Evolutionary conservation across 2,797 vertebrate species (phyloP).

Genomic region (Melanogrammus aeglefinus): DNA sequence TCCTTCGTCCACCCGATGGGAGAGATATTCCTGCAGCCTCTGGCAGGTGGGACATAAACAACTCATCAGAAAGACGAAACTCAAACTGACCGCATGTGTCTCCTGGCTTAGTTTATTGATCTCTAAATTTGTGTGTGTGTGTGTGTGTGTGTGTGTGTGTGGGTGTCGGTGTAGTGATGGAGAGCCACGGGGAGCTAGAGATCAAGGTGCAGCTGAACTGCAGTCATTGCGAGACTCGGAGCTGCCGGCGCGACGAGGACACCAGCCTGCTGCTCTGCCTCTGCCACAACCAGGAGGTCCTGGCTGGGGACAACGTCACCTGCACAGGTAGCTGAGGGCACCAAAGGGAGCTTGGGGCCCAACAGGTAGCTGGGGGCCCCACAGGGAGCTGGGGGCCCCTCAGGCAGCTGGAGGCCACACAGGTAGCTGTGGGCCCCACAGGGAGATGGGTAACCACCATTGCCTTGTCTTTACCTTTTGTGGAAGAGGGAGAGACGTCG

Average conservation of each 20-base stretch:
- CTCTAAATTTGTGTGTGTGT: background rate
- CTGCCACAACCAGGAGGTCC: slow-evolving; percentile 79
- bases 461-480: too few relatives aligned
- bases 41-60: slow-evolving; percentile 77
- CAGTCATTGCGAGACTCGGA: slow-evolving; percentile 86
- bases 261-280: slow-evolving; percentile 76
- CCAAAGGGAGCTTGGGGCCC: too few relatives aligned
- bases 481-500: too few relatives aligned
- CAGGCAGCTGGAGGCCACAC: too few relatives aligned
- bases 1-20: slow-evolving; percentile 86
- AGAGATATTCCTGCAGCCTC: slow-evolving; percentile 86
- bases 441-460: too few relatives aligned
- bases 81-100: background rate
- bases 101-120: background rate
- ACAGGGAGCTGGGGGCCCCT: too few relatives aligned
- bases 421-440: too few relatives aligned
- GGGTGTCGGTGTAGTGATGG: slow-evolving; percentile 72
- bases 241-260: slow-evolving; percentile 78
- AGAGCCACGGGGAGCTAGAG: slow-evolving; percentile 87
- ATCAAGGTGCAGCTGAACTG: slow-evolving; percentile 86
- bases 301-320: slow-evolving; percentile 82
- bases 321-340: slow-evolving; percentile 71
- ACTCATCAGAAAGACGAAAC: background rate
- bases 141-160: slow-evolving; percentile 3
- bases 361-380: too few relatives aligned